Evolutionary conservation across 2,797 vertebrate genomes (phyloP).

Genomic region (Carcharodon carcharias): DNA sequence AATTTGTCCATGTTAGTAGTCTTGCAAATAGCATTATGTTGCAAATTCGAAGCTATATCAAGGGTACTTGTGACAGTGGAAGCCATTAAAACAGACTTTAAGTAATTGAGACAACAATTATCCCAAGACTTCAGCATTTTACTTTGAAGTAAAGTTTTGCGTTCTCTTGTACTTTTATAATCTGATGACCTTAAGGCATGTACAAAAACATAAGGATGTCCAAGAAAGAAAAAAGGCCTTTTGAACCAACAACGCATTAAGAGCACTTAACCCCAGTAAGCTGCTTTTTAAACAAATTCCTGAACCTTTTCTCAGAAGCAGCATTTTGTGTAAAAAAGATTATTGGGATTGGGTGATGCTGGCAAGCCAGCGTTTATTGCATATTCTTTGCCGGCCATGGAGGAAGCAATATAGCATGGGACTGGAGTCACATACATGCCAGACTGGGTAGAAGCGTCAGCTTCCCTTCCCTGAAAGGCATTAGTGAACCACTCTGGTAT

Average conservation of each 20-base stretch:
- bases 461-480: neutral
- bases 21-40: neutral
- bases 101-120: neutral
- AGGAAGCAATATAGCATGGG: neutral
- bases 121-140: too few relatives aligned
- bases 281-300: neutral
- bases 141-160: neutral
- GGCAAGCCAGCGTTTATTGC: neutral
- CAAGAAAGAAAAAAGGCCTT: neutral
- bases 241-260: neutral
- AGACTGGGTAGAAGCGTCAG: neutral
- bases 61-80: neutral
- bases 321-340: neutral
- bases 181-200: too few relatives aligned
- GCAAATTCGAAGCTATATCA: neutral
- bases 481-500: neutral
- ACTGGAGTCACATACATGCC: neutral
- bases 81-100: neutral
- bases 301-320: neutral
- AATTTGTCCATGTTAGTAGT: neutral
- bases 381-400: neutral
- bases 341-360: neutral
- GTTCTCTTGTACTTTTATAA: neutral
- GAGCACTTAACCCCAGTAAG: too few relatives aligned
- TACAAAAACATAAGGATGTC: neutral